Conservation (phyloP, 2,888 invertebrate genomes). For the Thecophora atra region DNA sequence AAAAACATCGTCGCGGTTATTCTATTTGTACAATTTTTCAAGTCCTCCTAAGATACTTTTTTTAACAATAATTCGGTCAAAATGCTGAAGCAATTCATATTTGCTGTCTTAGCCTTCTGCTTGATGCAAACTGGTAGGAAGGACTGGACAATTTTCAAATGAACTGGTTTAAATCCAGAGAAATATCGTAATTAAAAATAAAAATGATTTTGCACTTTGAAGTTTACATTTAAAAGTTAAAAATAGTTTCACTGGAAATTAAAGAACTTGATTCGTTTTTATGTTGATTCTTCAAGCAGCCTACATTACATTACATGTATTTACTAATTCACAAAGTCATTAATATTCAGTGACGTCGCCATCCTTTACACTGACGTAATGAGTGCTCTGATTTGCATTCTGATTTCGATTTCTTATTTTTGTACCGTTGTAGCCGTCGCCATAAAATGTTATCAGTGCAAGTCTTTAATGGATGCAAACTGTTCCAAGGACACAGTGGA, state of each 20-base stretch:
- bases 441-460: conserved; percentile 62
- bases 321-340: background rate
- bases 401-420: background rate
- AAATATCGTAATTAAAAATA: too few species aligned
- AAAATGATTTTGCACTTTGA: too few species aligned
- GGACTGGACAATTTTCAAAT: too few species aligned
- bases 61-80: conserved; percentile 33
- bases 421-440: conserved; percentile 54
- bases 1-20: conserved; percentile 30
- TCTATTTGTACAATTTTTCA: background rate
- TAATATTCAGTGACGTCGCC: too few species aligned
- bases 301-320: too few species aligned
- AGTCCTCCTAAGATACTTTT: background rate
- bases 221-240: too few species aligned
- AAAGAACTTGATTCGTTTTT: too few species aligned
- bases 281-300: too few species aligned
- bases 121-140: conserved; percentile 59
- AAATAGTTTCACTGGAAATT: too few species aligned
- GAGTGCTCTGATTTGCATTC: background rate
- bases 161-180: too few species aligned
- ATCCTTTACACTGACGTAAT: too few species aligned
- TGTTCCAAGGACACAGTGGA: conserved; percentile 58
- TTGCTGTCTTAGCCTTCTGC: conserved; percentile 55
- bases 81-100: conserved; percentile 58
- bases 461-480: conserved; percentile 57